Evolutionary conservation across 2,888 invertebrate genomes (phyloP).

Genomic region (Bombylius major): DNA sequence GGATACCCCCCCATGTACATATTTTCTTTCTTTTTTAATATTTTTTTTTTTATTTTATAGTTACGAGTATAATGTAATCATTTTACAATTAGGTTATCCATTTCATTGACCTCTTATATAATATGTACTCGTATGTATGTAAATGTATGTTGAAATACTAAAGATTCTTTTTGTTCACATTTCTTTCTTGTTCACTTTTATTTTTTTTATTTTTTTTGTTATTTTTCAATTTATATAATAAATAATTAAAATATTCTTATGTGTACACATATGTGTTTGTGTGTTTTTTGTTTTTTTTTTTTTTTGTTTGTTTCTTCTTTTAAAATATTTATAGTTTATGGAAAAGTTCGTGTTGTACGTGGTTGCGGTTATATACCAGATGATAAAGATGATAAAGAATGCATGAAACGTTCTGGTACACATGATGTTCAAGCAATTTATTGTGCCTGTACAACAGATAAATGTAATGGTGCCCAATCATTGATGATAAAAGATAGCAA

Average conservation of each 20-base stretch:
- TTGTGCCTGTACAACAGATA: slow-evolving; percentile 64
- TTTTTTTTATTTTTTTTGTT: background rate
- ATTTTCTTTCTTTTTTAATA: too few species aligned
- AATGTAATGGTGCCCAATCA: slow-evolving; percentile 53
- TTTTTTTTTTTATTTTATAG: too few species aligned
- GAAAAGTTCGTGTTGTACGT: slow-evolving; percentile 61
- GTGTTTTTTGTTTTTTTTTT: too few species aligned
- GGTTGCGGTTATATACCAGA: slow-evolving; percentile 68
- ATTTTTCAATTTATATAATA: background rate
- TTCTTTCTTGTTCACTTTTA: background rate
- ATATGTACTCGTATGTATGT: too few species aligned
- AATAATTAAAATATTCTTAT: too few species aligned
- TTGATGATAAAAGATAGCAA: slow-evolving; percentile 20
- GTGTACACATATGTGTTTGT: too few species aligned
- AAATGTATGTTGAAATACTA: too few species aligned
- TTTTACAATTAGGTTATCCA: too few species aligned
- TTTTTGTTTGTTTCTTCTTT: background rate
- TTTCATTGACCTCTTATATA: too few species aligned
- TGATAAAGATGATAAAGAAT: slow-evolving; percentile 45
- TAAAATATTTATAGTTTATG: slow-evolving; percentile 49
- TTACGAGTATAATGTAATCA: too few species aligned
- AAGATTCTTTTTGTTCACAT: background rate
- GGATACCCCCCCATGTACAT: too few species aligned
- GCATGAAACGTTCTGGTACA: slow-evolving; percentile 57
- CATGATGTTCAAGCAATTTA: slow-evolving; percentile 62